Base-by-base conservation (phyloP, 2,797 vertebrate genomes). In the Sciurus vulgaris region DNA sequence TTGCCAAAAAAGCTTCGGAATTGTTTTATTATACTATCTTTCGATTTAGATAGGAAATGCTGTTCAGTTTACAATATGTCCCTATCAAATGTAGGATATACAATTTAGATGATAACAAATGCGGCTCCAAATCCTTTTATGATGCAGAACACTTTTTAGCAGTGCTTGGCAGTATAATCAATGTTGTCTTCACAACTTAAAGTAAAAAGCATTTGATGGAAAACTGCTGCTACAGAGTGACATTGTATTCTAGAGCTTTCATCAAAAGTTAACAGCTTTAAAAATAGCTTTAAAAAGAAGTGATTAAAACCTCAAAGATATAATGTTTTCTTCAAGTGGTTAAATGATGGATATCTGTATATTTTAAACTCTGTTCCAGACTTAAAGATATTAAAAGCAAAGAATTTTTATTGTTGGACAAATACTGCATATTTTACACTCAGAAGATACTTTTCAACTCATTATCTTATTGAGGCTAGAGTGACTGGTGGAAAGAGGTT, bases 51-150 rank as follows among this genome's bases (percentile, higher is more conserved):
- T 81, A 84, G 87, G 61, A 94, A 94, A 85, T 72, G 22, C 61
- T 94, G 38, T 93, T 96, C 70, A 74, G 61, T 92, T 67, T 93
- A 83, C 24, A 79, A 63, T 85, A 24, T 86, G 73, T 92, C 91
- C 33, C 88, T 70, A 38, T 51, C 49, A 72, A 96, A 35, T 7
- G 26, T 70, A 47, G n/a, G 30, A 65, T 49, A 49, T 88, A 93
- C 63, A 96, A 90, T 96, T 97, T 92, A 94, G 78, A 95, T 93
- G 76, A 70, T 93, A 96, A 92, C 65, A 91, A 97, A 95, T 88
- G 90, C 67, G 24, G 26, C 73, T 67, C 11, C 22, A 30, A 86
- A 56, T 54, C 35, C 91, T 94, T 97, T 97, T 97, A 93, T 95
- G 96, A 93, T 83, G 73, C 91, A 95, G 95, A 95, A 49, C 7